Evolutionary conservation across 2,113 vertebrate genomes (phyloP), one percentile per base, ranked within the genome.

Genomic region (Chitala chitala): DNA sequence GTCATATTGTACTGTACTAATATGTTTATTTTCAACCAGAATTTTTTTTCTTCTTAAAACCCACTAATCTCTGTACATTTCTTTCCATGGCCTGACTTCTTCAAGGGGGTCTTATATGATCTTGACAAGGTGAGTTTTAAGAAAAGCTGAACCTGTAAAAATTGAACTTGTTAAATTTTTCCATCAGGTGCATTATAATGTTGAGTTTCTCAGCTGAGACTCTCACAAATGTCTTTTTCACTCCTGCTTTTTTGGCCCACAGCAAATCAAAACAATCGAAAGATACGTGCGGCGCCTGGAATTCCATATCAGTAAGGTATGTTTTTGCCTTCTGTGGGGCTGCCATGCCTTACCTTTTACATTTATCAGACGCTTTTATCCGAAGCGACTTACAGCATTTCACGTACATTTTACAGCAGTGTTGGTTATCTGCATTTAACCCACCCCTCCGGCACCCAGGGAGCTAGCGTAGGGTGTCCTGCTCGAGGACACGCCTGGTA

Each of bases 261-360:
- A 99, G 97, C 97, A 99, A 99, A 99, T 99, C 80, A 99, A 98
- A 92, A 89, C 90, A 0, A 95, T 96, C 0, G 97, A 99, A 81
- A 87, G 97, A 78, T 98, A 98, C 84, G 94, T 98, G 90, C 92
- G 97, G 75, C 94, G 95, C 59, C 91, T 99, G 86, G 97, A 99
- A 88, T 99, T 99, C 83, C 97, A 98, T 86, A 97, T 99, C 48
- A 98, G 97, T 84, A 98, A 98, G 96, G 97, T 99, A 92, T 89
- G 74, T 73, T 15, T 33, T 33, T n/a, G 44, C 33, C 5, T 54
- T 33, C 17, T 54, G n/a, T n/a, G n/a, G n/a, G n/a, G n/a, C n/a
- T n/a, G n/a, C n/a, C n/a, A n/a, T n/a, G n/a, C n/a, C n/a, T n/a
- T n/a, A n/a, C n/a, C n/a, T n/a, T n/a, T n/a, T n/a, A n/a, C n/a